phyloP scores from a whole-genome alignment of 2,113 vertebrate species.

The Pithys albifrons region DNA sequence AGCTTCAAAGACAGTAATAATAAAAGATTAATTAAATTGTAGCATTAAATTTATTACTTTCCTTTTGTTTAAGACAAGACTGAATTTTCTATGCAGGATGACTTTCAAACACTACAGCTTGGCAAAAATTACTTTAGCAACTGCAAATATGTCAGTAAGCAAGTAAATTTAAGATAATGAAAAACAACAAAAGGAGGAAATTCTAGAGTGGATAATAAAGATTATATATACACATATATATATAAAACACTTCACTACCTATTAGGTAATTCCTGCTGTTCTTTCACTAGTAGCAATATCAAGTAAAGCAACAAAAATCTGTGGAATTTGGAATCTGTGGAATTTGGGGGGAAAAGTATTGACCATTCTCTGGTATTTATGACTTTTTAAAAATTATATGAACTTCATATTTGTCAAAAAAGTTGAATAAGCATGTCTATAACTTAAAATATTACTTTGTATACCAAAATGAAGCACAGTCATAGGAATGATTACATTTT shows the following conservation, averaged over 20 bases:
- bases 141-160: conserved; percentile 51
- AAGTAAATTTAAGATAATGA: conserved; percentile 49
- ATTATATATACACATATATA: background rate
- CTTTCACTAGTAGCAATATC: conserved; percentile 22
- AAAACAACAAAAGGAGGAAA: conserved; percentile 52
- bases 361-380: background rate
- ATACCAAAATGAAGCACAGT: background rate
- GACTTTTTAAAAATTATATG: background rate
- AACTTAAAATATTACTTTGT: background rate
- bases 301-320: background rate
- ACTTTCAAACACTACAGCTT: conserved; percentile 42
- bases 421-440: background rate
- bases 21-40: conserved; percentile 82
- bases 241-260: background rate
- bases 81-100: conserved; percentile 74
- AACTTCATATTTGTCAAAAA: background rate
- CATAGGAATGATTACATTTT: background rate
- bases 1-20: conserved; percentile 78
- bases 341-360: background rate
- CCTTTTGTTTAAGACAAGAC: conserved; percentile 65
- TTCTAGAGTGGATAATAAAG: conserved; percentile 44
- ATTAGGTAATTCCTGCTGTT: conserved; percentile 5
- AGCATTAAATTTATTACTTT: conserved; percentile 75
- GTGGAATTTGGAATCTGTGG: background rate
- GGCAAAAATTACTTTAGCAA: conserved; percentile 60